phyloP scores from a whole-genome alignment of 1,140 invertebrate species.

The Sarcophaga peregrina region DNA sequence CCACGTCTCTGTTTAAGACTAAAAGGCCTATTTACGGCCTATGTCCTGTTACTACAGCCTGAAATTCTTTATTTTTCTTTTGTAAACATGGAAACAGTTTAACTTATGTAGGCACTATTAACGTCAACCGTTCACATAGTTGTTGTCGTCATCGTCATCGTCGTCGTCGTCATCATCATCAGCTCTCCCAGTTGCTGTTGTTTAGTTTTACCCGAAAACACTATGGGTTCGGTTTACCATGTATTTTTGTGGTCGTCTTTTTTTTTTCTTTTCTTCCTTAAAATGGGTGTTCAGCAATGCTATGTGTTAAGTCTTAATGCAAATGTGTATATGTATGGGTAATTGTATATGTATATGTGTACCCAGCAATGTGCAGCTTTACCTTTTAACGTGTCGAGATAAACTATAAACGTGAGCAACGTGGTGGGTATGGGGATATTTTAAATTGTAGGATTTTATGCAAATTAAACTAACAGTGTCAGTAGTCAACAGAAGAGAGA shows the following conservation, averaged over 20 bases:
- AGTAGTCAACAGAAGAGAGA: not conserved
- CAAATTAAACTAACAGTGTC: slow-evolving; percentile 31
- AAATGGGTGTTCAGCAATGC: too few species aligned
- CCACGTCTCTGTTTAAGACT: too few species aligned
- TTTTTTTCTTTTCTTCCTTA: too few species aligned
- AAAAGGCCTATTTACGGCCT: too few species aligned
- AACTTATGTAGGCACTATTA: too few species aligned
- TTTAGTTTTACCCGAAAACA: not conserved
- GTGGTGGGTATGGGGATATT: not conserved
- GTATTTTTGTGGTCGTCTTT: not conserved
- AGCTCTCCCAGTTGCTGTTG: not conserved
- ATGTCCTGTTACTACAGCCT: too few species aligned
- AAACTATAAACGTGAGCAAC: not conserved
- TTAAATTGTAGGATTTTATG: slow-evolving; percentile 30
- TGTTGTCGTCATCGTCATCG: not conserved
- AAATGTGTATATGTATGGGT: too few species aligned
- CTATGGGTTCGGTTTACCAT: slow-evolving; percentile 8
- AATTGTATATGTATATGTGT: too few species aligned
- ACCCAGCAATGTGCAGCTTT: not conserved
- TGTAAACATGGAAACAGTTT: too few species aligned
- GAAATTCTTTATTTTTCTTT: too few species aligned
- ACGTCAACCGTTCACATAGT: too few species aligned
- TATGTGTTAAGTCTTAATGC: too few species aligned
- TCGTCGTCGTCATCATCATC: not conserved
- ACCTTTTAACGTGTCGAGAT: slow-evolving; percentile 18